These are phyloP conservation scores for Cetonia aurata DNA, from an alignment of 2,888 invertebrate species.

Conservation along the genomic window DNA sequence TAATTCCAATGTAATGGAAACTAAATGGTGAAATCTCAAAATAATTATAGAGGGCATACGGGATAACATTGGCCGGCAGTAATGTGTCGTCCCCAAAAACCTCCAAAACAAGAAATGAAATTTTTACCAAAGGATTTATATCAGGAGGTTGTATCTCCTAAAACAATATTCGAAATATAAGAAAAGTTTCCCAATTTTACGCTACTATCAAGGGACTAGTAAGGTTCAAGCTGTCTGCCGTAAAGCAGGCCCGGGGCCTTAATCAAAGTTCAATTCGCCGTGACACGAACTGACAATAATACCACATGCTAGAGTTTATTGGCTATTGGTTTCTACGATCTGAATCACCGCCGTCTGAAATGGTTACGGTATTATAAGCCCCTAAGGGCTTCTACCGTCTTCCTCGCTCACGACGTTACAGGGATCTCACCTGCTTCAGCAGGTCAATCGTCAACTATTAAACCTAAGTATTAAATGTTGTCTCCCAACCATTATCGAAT, in stretches of 20 bases:
- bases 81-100: conserved; percentile 33
- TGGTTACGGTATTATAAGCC: conserved; percentile 44
- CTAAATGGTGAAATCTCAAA: no score
- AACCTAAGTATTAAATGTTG: conserved; percentile 37
- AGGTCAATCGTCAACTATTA: conserved; percentile 41
- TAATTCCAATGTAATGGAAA: no score
- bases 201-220: conserved; percentile 58
- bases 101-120: conserved; percentile 40
- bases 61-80: conserved; percentile 19
- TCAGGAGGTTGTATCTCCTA: conserved; percentile 39
- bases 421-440: conserved; percentile 41
- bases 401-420: conserved; percentile 7
- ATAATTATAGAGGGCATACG: background rate
- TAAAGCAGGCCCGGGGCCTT: conserved; percentile 57
- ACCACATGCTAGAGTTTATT: conserved; percentile 60
- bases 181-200: conserved; percentile 60
- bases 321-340: conserved; percentile 57
- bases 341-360: conserved; percentile 43
- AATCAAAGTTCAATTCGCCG: conserved; percentile 63
- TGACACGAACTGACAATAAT: conserved; percentile 63
- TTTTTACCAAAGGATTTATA: conserved; percentile 42
- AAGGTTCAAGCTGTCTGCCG: conserved; percentile 56
- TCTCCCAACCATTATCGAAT: conserved; percentile 21
- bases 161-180: conserved; percentile 51
- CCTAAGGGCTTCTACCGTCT: conserved; percentile 38